Evolutionary conservation across 2,888 invertebrate species (phyloP), one percentile per base, ranked within the genome.

Genomic region (Cryptocheilus praepositus): DNA sequence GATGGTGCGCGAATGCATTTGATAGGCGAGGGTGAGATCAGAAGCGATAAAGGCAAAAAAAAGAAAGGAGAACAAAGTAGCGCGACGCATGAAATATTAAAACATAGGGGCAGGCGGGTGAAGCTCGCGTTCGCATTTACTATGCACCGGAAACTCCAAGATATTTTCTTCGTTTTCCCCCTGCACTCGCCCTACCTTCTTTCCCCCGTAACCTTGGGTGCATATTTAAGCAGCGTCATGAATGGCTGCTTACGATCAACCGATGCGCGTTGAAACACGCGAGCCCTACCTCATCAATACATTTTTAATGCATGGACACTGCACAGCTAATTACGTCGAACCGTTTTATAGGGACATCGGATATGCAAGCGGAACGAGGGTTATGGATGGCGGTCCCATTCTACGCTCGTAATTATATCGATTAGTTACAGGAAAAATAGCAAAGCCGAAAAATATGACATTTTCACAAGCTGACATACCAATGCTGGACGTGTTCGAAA

Each of bases 231-330:
- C 52, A 65, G 58, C 60, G 60, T 61, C n/a, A 15, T 19, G 44
- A 44, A 16, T 52, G 53, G 21, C 16, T 45, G n/a, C 8, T 60
- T 57, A 36, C 45, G 46, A n/a, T 21, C 54, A 51, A 18, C 13
- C 36, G 3, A 7, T 44, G 49, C 46, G 18, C 49, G 49, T 51
- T 18, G 56, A 54, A n/a, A 21, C 70, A 49, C 59, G 66, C 60
- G 25, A 62, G 19, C 22, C 13, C 18, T 25, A 44, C 19, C 54
- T 22, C 18, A 52, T 62, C 59, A 21, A 64, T 75, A 44, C 64
- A 77, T 79, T 62, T 61, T 79, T 73, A 7, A 79, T 43, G 45
- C 51, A 2, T 11, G 7, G 18, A 2, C 16, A 28, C 54, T 49
- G 36, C 54, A 18, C 44, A 15, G 19, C 46, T 64, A 44, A 63